Conservation (phyloP, 2,888 invertebrate genomes). For the Drosophila subquinaria region DNA sequence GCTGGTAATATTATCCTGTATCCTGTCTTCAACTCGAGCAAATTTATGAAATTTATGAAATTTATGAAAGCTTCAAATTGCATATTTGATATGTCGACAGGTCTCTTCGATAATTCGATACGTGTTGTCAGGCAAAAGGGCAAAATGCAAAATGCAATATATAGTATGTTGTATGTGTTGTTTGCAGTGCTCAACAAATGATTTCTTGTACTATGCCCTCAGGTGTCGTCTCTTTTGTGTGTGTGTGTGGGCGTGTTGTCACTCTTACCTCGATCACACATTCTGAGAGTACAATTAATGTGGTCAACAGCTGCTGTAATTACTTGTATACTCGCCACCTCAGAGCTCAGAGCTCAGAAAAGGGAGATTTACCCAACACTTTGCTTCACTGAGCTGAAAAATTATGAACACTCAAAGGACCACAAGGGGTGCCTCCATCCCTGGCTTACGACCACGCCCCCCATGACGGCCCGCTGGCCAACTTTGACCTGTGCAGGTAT, state of each 20-base stretch:
- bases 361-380: slow-evolving; percentile 16
- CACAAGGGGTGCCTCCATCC: slow-evolving; percentile 1
- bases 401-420: slow-evolving; percentile 57
- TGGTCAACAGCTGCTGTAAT: slow-evolving; percentile 74
- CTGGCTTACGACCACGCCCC: not conserved
- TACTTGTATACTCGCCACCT: slow-evolving; percentile 52
- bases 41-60: too few relatives aligned
- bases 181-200: slow-evolving; percentile 14
- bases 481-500: slow-evolving; percentile 38
- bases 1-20: not conserved
- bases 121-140: slow-evolving; percentile 6
- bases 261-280: slow-evolving; percentile 20
- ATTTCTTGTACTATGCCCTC: slow-evolving; percentile 12
- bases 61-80: slow-evolving; percentile 22
- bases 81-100: slow-evolving; percentile 22
- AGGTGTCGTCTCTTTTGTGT: slow-evolving; percentile 6
- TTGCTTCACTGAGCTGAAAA: slow-evolving; percentile 77
- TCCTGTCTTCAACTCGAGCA: not conserved
- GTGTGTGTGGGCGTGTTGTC: slow-evolving; percentile 5
- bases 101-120: slow-evolving; percentile 16
- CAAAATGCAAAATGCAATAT: slow-evolving; percentile 8
- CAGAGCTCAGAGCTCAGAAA: not conserved
- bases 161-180: not conserved
- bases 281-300: slow-evolving; percentile 67
- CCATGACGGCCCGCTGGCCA: not conserved